A percentile compares a stretch with the other conserved stretches of the same genome.
Conservation (phyloP, 2,888 invertebrate genomes). For the Tinea semifulvella region DNA sequence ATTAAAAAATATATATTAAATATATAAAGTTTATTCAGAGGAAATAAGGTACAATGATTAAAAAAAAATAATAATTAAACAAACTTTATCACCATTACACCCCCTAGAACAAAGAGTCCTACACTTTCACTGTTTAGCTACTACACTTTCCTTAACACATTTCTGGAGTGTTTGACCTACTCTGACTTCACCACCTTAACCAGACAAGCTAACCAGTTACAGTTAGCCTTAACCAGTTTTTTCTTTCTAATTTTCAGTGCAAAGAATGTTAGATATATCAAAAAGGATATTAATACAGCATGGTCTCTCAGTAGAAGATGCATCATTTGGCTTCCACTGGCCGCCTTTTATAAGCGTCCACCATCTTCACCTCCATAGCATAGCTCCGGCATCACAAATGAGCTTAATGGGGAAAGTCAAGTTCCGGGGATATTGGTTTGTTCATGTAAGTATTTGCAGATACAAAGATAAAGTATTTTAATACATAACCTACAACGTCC, state of each 20-base stretch:
- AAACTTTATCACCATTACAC: no score
- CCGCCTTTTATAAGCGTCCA: constrained; percentile 86
- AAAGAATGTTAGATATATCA: constrained; percentile 68
- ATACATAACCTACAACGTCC: background rate
- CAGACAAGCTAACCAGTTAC: no score
- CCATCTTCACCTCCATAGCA: constrained; percentile 88
- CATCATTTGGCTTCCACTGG: constrained; percentile 83
- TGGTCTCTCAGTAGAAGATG: constrained; percentile 47
- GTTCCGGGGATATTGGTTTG: constrained; percentile 85
- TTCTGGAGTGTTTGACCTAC: no score
- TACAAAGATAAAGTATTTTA: background rate
- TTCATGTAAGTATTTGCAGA: constrained; percentile 69
- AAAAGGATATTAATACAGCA: constrained; percentile 52
- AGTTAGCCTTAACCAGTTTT: no score
- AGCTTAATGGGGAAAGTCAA: constrained; percentile 68
- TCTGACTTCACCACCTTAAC: no score
- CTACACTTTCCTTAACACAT: no score
- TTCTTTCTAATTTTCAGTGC: constrained; percentile 53
- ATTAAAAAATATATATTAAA: no score
- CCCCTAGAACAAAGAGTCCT: no score
- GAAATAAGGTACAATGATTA: no score
- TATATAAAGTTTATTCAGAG: no score
- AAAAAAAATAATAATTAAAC: no score
- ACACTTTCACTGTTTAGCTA: no score
- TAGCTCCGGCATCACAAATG: constrained; percentile 82